Conservation (phyloP, 1,140 invertebrate genomes). For the Lordiphosa collinella region DNA sequence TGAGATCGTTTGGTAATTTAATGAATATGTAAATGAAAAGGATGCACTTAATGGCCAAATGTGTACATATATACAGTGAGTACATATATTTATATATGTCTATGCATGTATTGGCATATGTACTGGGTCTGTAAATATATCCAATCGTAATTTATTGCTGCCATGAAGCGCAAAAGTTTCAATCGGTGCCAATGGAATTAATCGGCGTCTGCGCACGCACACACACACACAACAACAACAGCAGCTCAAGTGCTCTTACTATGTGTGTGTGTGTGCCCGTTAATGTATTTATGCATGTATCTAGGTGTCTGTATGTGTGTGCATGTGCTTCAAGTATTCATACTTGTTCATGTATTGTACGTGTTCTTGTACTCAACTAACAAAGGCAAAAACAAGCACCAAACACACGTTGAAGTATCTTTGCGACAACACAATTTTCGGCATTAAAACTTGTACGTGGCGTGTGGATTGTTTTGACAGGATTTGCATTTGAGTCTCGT, state of each 20-base stretch:
- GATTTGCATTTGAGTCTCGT: too few relatives aligned
- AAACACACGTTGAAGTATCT: too few relatives aligned
- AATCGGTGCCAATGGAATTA: constrained; percentile 74
- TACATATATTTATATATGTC: background rate
- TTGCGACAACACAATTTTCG: too few relatives aligned
- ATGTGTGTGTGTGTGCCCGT: background rate
- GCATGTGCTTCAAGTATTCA: constrained; percentile 8
- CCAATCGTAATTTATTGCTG: constrained; percentile 70
- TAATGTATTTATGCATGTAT: background rate
- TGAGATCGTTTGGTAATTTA: constrained; percentile 61
- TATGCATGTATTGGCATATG: constrained; percentile 2
- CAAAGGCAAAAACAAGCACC: too few relatives aligned
- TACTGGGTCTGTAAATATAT: constrained; percentile 23
- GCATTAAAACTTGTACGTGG: too few relatives aligned
- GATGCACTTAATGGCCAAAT: constrained; percentile 60
- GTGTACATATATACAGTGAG: constrained; percentile 1
- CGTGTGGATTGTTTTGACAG: too few relatives aligned
- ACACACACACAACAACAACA: constrained; percentile 14
- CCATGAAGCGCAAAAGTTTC: constrained; percentile 68
- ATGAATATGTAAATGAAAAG: constrained; percentile 73
- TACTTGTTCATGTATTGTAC: constrained; percentile 19
- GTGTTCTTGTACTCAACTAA: constrained; percentile 5
- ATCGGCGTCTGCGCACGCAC: constrained; percentile 55
- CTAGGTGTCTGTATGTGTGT: constrained; percentile 21
- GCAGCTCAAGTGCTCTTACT: constrained; percentile 21